Evolutionary conservation across 1,140 invertebrate genomes (phyloP).

Genomic region (Conopomorpha cramerella): DNA sequence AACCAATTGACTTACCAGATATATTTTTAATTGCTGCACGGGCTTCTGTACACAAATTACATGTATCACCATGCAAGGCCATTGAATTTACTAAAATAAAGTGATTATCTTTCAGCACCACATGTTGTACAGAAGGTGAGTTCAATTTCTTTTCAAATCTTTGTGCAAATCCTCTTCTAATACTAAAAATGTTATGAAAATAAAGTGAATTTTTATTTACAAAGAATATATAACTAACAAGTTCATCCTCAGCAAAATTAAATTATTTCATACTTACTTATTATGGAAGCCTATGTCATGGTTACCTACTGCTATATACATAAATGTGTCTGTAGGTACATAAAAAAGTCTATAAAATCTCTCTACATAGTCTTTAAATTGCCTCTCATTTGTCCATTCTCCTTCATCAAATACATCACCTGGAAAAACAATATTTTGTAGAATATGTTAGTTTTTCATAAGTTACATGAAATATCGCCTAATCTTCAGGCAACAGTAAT

Average conservation of each 20-base stretch:
- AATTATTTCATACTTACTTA: conserved; percentile 62
- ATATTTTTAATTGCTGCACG: conserved; percentile 73
- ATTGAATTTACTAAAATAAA: conserved; percentile 97
- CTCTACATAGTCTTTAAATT: conserved; percentile 78
- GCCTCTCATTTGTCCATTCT: conserved; percentile 76
- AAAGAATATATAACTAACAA: no score
- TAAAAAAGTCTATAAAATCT: conserved; percentile 82
- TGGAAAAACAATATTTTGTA: conserved; percentile 24
- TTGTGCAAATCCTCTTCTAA: conserved; percentile 61
- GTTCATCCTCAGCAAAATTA: background rate
- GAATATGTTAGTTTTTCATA: conserved; percentile 4
- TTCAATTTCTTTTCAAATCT: conserved; percentile 82
- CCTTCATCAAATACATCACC: conserved; percentile 98
- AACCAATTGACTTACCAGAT: no score
- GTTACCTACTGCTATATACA: conserved; percentile 89
- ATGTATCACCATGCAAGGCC: conserved; percentile 93
- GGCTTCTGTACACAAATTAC: conserved; percentile 82
- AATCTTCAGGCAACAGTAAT: background rate
- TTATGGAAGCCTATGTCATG: conserved; percentile 99
- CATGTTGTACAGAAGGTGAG: conserved; percentile 72
- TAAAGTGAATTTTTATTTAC: background rate
- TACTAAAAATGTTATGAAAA: conserved; percentile 21
- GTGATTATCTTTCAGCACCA: conserved; percentile 76
- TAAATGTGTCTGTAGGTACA: conserved; percentile 67
- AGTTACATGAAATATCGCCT: background rate